Base-by-base conservation (phyloP, 2,888 invertebrate genomes). In the Leptopilina syphax region DNA sequence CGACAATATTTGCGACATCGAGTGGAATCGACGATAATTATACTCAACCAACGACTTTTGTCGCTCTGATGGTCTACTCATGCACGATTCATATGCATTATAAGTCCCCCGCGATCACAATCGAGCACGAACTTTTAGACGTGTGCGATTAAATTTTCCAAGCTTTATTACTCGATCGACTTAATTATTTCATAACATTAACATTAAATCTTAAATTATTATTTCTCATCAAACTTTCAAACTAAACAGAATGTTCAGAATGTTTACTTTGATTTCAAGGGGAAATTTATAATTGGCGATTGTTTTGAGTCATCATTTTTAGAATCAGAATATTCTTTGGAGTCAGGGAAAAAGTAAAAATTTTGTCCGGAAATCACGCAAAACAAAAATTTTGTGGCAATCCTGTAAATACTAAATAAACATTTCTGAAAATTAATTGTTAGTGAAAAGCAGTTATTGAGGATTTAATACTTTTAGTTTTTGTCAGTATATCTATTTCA, bases 1-100 rank as follows among this genome's bases (percentile, higher is more conserved):
- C 73, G 73, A 54, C 57, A 54, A 73, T 73, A 73, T 73, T 73
- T 73, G 73, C 73, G 57, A 73, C 73, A 73, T 73, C 54, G 73
- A 73, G 73, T 54, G 34, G 73, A 73, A 73, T 73, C 73, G 54
- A 73, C 73, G 57, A 73, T 73, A 73, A 73, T 73, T 73, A 57
- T 57, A 57, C 73, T 54, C 57, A n/a, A 57, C 57, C 57, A 73
- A 73, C 73, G 73, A 57, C 73, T 73, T 73, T 73, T 73, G 73
- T 73, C 73, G 73, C 73, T 57, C 34, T 57, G 73, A 57, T 73
- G 73, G 73, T 57, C 57, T 73, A 57, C 57, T 73, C 41, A 73
- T 9, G 57, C 57, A 54, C 73, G 73, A 73, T 73, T 73, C 34
- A 57, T 73, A 57, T 57, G 57, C 57, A 57, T 73, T 73, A 73